phyloP scores from a whole-genome alignment of 2,888 invertebrate species.

The Idaea aversata region DNA sequence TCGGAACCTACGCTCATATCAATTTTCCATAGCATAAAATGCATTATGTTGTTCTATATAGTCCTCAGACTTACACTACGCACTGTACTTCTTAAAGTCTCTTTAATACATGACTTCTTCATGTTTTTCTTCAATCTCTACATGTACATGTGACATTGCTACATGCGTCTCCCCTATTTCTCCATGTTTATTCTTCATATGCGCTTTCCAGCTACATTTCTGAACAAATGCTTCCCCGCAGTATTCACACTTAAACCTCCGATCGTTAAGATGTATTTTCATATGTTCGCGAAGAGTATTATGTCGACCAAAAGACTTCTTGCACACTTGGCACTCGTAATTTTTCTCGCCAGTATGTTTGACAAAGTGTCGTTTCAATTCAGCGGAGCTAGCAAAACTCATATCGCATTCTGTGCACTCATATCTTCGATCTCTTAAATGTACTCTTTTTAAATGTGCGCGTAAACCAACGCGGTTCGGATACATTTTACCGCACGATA shows the following conservation, averaged over 20 bases:
- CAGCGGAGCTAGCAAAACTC: slow-evolving; percentile 32
- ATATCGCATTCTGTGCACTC: slow-evolving; percentile 37
- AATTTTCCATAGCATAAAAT: too few species aligned
- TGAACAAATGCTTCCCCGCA: slow-evolving; percentile 39
- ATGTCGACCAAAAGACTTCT: slow-evolving; percentile 46
- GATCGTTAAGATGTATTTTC: slow-evolving; percentile 44
- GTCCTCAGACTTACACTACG: too few species aligned
- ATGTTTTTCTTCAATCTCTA: slow-evolving; percentile 4
- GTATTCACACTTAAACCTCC: slow-evolving; percentile 31
- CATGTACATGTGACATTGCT: slow-evolving; percentile 5
- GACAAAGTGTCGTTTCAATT: slow-evolving; percentile 53
- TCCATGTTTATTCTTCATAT: slow-evolving; percentile 46
- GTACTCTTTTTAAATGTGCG: slow-evolving; percentile 36
- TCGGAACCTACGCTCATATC: too few species aligned
- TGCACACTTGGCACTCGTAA: slow-evolving; percentile 55
- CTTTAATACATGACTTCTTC: neutral
- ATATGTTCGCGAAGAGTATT: slow-evolving; percentile 54
- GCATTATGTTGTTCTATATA: too few species aligned
- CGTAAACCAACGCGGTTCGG: slow-evolving; percentile 26
- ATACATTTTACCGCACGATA: slow-evolving; percentile 36
- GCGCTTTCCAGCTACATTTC: slow-evolving; percentile 38
- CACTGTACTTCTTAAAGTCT: neutral
- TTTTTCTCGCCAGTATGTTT: slow-evolving; percentile 62
- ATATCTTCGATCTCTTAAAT: slow-evolving; percentile 29
- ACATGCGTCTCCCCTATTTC: slow-evolving; percentile 14